Evolutionary conservation across 2,888 invertebrate genomes (phyloP).

Genomic region (Noctua janthina): DNA sequence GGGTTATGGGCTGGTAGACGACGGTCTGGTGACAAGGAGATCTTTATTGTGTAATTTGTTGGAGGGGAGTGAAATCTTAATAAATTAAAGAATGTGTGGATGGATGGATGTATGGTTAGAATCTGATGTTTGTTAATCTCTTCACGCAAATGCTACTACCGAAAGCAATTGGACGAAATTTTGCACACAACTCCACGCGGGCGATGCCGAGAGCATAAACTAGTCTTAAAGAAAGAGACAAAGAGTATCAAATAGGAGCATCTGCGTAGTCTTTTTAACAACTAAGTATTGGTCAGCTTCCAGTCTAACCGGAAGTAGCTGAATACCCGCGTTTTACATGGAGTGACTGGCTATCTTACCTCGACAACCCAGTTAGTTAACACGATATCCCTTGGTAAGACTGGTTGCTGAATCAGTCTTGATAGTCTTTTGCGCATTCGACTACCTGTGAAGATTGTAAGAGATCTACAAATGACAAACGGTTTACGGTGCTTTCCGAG

Average conservation of each 20-base stretch:
- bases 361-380: background rate
- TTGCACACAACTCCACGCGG: background rate
- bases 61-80: background rate
- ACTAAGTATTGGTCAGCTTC: background rate
- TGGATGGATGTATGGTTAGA: background rate
- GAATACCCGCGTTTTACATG: background rate
- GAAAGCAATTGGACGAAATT: background rate
- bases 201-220: background rate
- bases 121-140: background rate
- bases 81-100: background rate
- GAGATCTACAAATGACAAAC: background rate
- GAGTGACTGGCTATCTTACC: background rate
- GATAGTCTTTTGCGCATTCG: background rate
- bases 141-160: background rate
- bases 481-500: background rate
- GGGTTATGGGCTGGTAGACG: conserved; percentile 40
- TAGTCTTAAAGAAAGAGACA: background rate
- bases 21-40: conserved; percentile 26
- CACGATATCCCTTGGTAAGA: background rate
- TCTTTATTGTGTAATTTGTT: background rate
- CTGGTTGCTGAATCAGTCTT: background rate
- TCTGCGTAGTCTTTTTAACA: background rate
- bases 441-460: background rate
- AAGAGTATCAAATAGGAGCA: background rate
- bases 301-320: background rate